Evolutionary conservation across 2,113 vertebrate species (phyloP), one percentile per base, ranked within the genome.

Genomic region (Merops nubicus): DNA sequence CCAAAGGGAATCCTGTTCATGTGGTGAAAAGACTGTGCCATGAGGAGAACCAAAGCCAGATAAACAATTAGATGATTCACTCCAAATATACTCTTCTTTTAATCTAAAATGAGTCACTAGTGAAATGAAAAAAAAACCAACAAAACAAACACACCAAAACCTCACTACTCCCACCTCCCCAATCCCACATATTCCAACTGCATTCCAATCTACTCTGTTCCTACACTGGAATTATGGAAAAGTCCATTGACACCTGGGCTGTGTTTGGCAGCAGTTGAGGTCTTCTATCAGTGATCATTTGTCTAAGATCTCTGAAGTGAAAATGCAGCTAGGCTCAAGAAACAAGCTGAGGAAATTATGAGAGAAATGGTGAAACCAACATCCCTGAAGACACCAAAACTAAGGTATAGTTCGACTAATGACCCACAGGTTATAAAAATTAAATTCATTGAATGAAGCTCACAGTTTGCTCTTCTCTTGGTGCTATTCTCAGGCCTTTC

Each of bases 121-220:
- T 26, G 22, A 48, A 56, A 63, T 13, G 5, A 25, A 68, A 83
- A 42, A 29, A 12, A 5, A 5, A 54, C 16, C 11, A 54, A 25
- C 50, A 25, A 31, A 48, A 28, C 7, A 38, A 45, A 19, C 12
- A 19, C 12, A 42, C 40, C 2, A 34, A 36, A 85, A 23, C 0
- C 0, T 1, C 23, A 16, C 8, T 31, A 51, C 9, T 60, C 9
- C 6, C 11, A 64, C 13, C 8, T 54, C 12, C 13, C 31, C 10
- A 42, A 29, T 20, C 6, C 22, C 43, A 76, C 6, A 13, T 51
- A 75, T 69, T 65, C 17, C 33, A 70, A 11, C 40, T 18, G 50
- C 31, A 45, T 75, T 84, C 18, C n/a, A 68, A 25, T 40, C 15
- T 47, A 75, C 10, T 23, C 28, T 1, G 0, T 40, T 86, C 54